Base-by-base conservation (phyloP, 1,140 invertebrate species). In the Zaprionus inermis region DNA sequence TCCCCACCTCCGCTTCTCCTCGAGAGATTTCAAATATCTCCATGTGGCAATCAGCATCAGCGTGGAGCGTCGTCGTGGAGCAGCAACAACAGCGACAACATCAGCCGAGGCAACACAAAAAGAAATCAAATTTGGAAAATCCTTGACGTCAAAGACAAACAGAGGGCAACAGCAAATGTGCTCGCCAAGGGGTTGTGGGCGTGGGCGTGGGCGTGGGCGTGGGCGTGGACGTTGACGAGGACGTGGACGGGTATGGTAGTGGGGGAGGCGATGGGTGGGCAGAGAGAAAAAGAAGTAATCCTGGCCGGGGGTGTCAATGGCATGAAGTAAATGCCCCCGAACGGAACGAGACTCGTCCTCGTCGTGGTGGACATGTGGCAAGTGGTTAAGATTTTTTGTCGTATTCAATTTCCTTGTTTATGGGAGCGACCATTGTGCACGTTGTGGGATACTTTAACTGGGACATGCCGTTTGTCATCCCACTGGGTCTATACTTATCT, bases 361-460 rank as follows among this genome's bases (percentile, higher is more conserved):
- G 20, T 51, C 41, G 11, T 12, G 18, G 32, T 52, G 51, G 32
- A 55, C 44, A 54, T 66, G 56, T 58, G 56, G 56, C 59, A 71
- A 81, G 79, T 88, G 79, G 83, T 88, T 86, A 79, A 88, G 83
- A 86, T 86, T 83, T 86, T 88, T 86, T 77, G 63, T 79, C 83
- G 83, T 88, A 88, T 88, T 86, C 83, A 88, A 86, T 86, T 86
- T 86, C 72, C 54, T 76, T 76, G 67, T 81, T 86, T 86, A 81
- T 86, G 68, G 22, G n/a, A 12, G 38, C 38, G 6, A 28, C 60
- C 52, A 63, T 60, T 65, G 30, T 63, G 9, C 34, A 28, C 36
- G 20, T 14, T 28, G 6, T 11, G 24, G 75, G 71, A 64, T 52
- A 82, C 75, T 18, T 49, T 28, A 32, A 24, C 61, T 79, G 70